A percentile compares a stretch with the other conserved stretches of the same genome.
phyloP scores from a whole-genome alignment of 2,888 invertebrate genomes.

The Drosophila anomalipes region DNA sequence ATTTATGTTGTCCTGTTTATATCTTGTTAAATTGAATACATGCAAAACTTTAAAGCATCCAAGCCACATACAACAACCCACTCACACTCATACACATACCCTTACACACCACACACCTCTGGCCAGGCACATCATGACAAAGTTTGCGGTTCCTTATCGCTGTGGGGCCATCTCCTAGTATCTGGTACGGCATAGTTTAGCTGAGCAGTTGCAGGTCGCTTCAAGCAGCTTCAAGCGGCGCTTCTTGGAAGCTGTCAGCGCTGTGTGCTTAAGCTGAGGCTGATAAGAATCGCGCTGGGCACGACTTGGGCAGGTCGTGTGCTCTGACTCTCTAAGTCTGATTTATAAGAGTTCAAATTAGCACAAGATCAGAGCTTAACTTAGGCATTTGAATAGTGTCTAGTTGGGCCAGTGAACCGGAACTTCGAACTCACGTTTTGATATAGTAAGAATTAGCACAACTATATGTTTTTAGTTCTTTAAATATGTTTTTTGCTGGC shows the following conservation, averaged over 20 bases:
- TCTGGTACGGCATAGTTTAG: constrained; percentile 34
- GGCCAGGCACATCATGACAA: constrained; percentile 17
- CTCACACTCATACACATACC: not conserved
- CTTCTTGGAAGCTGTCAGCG: constrained; percentile 62
- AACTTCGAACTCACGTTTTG: not conserved
- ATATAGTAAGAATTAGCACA: not conserved
- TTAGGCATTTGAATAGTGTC: constrained; percentile 32
- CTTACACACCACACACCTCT: not conserved
- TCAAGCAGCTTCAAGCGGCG: constrained; percentile 26
- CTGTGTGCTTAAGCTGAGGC: not conserved
- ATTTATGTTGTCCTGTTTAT: constrained; percentile 34
- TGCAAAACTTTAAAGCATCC: constrained; percentile 30
- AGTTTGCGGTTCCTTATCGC: constrained; percentile 25
- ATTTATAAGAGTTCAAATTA: constrained; percentile 52
- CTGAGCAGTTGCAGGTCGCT: constrained; percentile 23
- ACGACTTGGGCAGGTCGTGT: constrained; percentile 22
- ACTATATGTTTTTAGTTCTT: not conserved
- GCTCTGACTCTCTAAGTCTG: constrained; percentile 31
- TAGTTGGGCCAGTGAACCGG: not conserved
- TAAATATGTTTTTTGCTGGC: not conserved
- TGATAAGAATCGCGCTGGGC: constrained; percentile 49
- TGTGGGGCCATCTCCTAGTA: constrained; percentile 18
- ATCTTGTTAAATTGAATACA: constrained; percentile 29
- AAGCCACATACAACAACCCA: constrained; percentile 21
- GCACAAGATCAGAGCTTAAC: constrained; percentile 25